Base-by-base conservation (phyloP, 30 jellyfish, hydroid and myxozoan genomes). In the Hydra vulgaris region DNA sequence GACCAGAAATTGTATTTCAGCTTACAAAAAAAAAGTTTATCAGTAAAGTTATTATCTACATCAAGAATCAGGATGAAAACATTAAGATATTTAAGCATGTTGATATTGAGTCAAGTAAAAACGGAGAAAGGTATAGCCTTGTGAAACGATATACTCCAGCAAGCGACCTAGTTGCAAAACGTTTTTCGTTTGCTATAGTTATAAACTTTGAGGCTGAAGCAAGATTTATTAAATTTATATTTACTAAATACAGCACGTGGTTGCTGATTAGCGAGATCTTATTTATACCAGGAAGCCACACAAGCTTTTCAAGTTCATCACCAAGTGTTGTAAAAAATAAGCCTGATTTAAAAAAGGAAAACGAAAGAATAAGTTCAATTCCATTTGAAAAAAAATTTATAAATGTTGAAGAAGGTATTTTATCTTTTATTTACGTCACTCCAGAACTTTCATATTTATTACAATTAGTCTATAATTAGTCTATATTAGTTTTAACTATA, bases 241-340 rank as follows among this genome's bases (percentile, higher is more conserved):
- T 91, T 74, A 71, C 73, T 0, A 82, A 82, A 27, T 25, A 40
- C 15, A 85, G 82, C 16, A 55, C 80, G 26, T 80, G 94, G 96
- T 73, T 91, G 56, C 77, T 91, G 78, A 66, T 91, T 16, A 87
- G 96, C 21, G 97, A 91, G 71, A 83, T 91, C 17, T 96, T 81
- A 17, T 91, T 91, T 66, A 75, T 78, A 22, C 67, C 97, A 70
- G 97, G 92, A 79, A 61, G 52, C 23, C 54, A 78, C 26, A 55
- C 80, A 27, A 55, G 81, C 40, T 53, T 27, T 12, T 52, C 5
- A 40, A 40, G 12, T 3, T 40, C 61, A 40, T 3, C 61, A 40
- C 8, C 61, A 40, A 40, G 61, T n/a, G n/a, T n/a, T n/a, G n/a
- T n/a, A n/a, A n/a, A n/a, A n/a, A n/a, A n/a, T n/a, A n/a, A n/a